Conservation (phyloP, 2,113 vertebrate genomes). For the Phoenicopterus ruber region DNA sequence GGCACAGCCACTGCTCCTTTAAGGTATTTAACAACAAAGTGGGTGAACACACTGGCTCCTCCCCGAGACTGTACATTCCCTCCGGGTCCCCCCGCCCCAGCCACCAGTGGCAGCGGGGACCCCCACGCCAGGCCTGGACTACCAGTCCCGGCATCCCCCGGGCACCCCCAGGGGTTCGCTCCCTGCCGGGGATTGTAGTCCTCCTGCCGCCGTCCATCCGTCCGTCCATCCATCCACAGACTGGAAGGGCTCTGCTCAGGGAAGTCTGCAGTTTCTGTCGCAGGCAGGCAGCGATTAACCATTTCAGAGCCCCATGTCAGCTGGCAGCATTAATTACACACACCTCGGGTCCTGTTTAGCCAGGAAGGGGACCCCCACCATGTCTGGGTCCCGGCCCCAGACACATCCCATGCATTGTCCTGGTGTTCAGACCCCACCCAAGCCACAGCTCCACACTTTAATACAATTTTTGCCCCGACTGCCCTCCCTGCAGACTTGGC, state of each 20-base stretch:
- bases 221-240: accelerated
- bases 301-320: not conserved
- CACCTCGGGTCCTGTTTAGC: not conserved
- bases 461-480: not conserved
- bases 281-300: not conserved
- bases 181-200: not conserved
- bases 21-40: conserved; percentile 65
- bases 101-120: conserved; percentile 28
- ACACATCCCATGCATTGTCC: not conserved
- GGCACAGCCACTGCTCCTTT: conserved; percentile 63
- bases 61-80: conserved; percentile 57
- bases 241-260: not conserved
- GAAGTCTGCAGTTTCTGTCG: not conserved
- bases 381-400: not conserved
- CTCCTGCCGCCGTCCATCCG: accelerated
- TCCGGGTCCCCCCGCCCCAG: conserved; percentile 54
- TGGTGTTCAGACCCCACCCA: accelerated
- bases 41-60: conserved; percentile 54
- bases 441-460: not conserved
- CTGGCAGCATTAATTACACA: not conserved
- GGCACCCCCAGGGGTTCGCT: not conserved
- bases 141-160: conserved; percentile 60
- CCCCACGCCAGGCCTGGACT: conserved; percentile 30
- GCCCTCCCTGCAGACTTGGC: not conserved
- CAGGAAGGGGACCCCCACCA: not conserved